phyloP scores from a whole-genome alignment of 2,113 vertebrate species.

The Bambusicola thoracicus region DNA sequence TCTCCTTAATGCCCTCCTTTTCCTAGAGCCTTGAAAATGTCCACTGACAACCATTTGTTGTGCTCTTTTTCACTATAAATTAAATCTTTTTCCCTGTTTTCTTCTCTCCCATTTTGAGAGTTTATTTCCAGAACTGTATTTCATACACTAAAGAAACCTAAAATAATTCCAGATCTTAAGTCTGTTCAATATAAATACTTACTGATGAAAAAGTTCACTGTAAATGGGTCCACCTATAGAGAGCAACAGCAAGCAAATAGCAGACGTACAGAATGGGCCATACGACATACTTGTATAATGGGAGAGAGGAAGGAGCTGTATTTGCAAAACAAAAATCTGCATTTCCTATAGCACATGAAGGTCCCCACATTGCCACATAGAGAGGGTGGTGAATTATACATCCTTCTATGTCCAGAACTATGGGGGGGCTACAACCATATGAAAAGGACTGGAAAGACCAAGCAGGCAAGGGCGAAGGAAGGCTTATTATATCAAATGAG shows the following conservation, averaged over 20 bases:
- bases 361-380: fast-evolving
- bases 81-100: neutral
- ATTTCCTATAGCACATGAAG: neutral
- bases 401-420: neutral
- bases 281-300: fast-evolving
- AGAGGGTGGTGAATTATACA: neutral
- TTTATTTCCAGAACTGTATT: neutral
- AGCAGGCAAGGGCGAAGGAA: neutral
- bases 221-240: neutral
- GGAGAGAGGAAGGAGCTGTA: neutral
- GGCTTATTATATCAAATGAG: conserved; percentile 66
- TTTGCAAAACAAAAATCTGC: neutral
- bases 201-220: neutral
- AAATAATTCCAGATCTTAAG: neutral
- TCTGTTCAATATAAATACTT: neutral
- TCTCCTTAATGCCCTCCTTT: neutral
- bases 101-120: neutral
- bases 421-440: neutral
- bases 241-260: neutral
- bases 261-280: fast-evolving
- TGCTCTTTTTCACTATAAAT: neutral
- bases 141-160: neutral
- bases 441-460: neutral
- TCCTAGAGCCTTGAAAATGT: neutral
- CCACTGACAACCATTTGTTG: conserved; percentile 3